phyloP scores from a whole-genome alignment of 2,888 invertebrate species.

The Linnaemya vulpina region DNA sequence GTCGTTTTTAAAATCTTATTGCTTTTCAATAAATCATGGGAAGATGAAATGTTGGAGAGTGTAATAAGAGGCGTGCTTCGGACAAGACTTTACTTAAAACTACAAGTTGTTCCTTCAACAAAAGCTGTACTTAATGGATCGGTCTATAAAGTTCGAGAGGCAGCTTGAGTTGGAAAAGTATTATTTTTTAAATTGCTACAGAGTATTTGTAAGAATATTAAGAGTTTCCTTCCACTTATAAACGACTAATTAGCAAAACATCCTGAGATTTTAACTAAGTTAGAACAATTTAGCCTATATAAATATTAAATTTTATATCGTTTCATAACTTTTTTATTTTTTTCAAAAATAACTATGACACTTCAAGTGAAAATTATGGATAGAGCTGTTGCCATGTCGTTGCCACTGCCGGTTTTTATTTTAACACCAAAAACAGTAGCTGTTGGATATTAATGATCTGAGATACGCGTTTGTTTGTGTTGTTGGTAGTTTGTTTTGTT shows the following conservation, averaged over 20 bases:
- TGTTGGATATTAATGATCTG: conserved; percentile 49
- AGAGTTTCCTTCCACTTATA: too few relatives aligned
- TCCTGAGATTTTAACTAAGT: too few relatives aligned
- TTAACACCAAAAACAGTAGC: conserved; percentile 58
- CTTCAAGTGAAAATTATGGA: too few relatives aligned
- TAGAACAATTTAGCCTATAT: too few relatives aligned
- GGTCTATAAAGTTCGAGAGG: conserved; percentile 1
- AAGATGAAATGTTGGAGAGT: conserved; percentile 49
- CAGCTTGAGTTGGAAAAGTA: too few relatives aligned
- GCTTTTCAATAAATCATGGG: conserved; percentile 65
- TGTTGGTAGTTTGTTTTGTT: not conserved
- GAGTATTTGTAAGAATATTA: too few relatives aligned
- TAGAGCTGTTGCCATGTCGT: not conserved
- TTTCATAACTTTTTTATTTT: too few relatives aligned
- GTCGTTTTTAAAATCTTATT: conserved; percentile 58
- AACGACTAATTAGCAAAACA: too few relatives aligned
- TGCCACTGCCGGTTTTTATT: not conserved
- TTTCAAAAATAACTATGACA: too few relatives aligned
- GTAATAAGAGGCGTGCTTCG: conserved; percentile 54
- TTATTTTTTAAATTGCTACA: too few relatives aligned
- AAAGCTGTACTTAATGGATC: not conserved
- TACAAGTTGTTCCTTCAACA: not conserved
- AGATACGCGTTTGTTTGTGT: conserved; percentile 24
- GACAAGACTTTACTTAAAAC: conserved; percentile 17
- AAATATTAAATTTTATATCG: too few relatives aligned